These are phyloP conservation scores for Pollimyrus isidori DNA, from an alignment of 2,113 vertebrate species.

Conservation along the genomic window DNA sequence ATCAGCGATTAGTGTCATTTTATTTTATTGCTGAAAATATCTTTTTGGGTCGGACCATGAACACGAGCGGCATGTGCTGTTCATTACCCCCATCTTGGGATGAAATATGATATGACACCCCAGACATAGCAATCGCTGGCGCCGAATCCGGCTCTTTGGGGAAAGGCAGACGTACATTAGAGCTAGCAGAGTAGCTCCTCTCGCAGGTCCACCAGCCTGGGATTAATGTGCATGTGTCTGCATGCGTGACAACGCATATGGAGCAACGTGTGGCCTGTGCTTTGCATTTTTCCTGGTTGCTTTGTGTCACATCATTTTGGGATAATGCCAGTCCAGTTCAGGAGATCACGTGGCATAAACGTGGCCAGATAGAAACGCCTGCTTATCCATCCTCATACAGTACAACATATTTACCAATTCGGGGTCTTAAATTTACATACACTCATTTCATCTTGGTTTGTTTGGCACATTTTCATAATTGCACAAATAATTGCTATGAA, in stretches of 20 bases:
- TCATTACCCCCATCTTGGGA: conserved; percentile 2
- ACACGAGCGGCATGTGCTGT: not conserved
- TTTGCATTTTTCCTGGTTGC: not conserved
- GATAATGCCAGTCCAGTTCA: not conserved
- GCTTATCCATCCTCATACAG: not conserved
- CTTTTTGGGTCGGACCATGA: not conserved
- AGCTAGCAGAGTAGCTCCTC: not conserved
- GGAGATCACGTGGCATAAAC: not conserved
- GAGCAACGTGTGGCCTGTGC: not conserved
- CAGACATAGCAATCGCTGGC: not conserved
- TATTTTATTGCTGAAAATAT: not conserved
- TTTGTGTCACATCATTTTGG: not conserved
- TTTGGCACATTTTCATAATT: not conserved
- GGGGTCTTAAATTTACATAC: not conserved
- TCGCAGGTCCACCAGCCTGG: not conserved
- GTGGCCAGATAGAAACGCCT: not conserved
- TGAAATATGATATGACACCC: not conserved
- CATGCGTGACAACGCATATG: not conserved
- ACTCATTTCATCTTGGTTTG: not conserved
- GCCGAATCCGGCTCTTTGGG: too few species aligned
- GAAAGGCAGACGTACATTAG: not conserved
- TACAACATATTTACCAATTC: not conserved
- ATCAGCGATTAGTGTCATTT: not conserved
- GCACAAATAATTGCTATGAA: not conserved
- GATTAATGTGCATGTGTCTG: not conserved